Percentiles rank a stretch among this genome's conserved stretches.
phyloP scores from a whole-genome alignment of 2,113 vertebrate genomes.

The Odocoileus virginianus region DNA sequence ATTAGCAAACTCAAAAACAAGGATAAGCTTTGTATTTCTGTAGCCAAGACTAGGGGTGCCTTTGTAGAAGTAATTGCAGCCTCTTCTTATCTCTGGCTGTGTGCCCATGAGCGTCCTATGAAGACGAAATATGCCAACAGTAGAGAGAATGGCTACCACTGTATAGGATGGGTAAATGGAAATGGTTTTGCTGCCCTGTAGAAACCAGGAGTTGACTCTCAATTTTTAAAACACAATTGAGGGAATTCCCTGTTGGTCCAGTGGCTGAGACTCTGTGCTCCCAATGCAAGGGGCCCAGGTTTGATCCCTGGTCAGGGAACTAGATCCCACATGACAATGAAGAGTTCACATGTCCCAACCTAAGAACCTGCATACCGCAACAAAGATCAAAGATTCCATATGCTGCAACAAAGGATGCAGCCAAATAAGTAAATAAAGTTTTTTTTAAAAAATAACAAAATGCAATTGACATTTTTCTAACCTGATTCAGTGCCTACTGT shows the following conservation, averaged over 20 bases:
- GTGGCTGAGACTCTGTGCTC: background rate
- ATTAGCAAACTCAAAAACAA: background rate
- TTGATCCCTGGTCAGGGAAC: background rate
- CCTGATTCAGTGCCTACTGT: background rate
- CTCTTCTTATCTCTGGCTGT: background rate
- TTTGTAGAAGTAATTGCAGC: conserved; percentile 10
- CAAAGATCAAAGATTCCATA: background rate
- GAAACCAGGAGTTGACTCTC: background rate
- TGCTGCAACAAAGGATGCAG: background rate
- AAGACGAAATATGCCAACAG: background rate
- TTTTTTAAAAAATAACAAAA: background rate
- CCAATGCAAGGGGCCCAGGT: background rate
- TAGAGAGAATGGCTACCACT: background rate
- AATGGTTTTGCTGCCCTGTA: background rate
- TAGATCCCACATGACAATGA: background rate
- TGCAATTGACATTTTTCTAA: background rate
- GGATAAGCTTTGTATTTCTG: background rate
- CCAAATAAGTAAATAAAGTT: background rate
- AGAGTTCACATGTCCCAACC: background rate
- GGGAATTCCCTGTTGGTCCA: background rate
- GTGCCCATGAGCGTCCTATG: background rate
- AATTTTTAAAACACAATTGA: background rate
- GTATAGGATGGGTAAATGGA: background rate
- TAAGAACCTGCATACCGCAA: background rate
- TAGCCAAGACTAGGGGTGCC: background rate